phyloP scores from a whole-genome alignment of 2,797 vertebrate species.

The Squalus acanthias region DNA sequence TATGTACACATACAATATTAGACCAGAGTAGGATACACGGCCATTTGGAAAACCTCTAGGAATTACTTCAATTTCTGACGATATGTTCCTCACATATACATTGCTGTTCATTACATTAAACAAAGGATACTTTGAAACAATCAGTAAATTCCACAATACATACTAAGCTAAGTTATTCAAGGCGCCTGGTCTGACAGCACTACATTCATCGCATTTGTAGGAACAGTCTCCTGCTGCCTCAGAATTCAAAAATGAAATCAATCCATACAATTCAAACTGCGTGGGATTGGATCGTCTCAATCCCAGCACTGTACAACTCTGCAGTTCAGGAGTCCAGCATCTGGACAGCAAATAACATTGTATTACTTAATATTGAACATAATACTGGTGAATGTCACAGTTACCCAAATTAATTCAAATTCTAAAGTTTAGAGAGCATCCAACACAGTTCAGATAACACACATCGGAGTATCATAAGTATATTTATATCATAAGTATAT shows the following conservation, averaged over 20 bases:
- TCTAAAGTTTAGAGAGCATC: not conserved
- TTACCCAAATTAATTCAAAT: not conserved
- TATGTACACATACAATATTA: not conserved
- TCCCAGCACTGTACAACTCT: not conserved
- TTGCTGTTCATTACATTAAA: not conserved
- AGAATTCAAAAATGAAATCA: not conserved
- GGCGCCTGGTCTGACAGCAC: not conserved
- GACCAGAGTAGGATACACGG: not conserved
- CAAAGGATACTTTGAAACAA: not conserved
- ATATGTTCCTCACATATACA: not conserved
- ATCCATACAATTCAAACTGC: not conserved
- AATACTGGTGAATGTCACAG: not conserved
- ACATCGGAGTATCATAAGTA: not conserved
- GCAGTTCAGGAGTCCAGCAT: not conserved
- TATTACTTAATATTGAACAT: not conserved
- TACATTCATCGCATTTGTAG: not conserved
- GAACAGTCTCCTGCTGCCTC: not conserved
- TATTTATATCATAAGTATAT: not conserved
- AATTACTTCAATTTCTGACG: not conserved
- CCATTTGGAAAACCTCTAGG: not conserved
- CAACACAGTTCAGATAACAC: not conserved
- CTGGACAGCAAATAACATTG: not conserved
- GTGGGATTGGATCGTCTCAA: not conserved
- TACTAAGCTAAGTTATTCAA: not conserved
- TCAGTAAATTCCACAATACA: not conserved